These are phyloP conservation scores for Catalaphyllia jardinei DNA, from an alignment of 64 coral and sea anemone genomes.

Conservation along the genomic window DNA sequence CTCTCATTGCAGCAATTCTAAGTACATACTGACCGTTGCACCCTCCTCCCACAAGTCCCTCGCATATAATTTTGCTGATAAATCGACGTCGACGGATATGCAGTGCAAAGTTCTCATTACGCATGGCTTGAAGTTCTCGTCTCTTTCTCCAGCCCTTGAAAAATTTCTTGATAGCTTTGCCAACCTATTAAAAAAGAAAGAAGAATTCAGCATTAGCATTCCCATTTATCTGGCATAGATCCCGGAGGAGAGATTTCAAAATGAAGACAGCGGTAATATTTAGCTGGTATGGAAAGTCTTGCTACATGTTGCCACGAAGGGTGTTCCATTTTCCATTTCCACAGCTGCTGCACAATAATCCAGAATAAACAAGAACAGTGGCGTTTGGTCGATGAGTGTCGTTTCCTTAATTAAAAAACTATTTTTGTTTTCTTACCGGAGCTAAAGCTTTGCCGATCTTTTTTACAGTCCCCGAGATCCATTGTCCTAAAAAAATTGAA, in stretches of 20 bases:
- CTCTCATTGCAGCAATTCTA: background rate
- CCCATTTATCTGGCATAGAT: too few species aligned
- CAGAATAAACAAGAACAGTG: too few species aligned
- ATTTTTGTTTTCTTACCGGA: constrained; percentile 46
- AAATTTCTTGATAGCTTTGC: constrained; percentile 94
- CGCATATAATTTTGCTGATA: constrained; percentile 94
- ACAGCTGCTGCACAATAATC: too few species aligned
- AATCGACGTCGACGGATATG: constrained; percentile 87
- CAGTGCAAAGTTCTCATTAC: constrained; percentile 86
- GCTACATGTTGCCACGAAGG: too few species aligned
- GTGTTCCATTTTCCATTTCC: too few species aligned
- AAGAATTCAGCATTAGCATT: too few species aligned
- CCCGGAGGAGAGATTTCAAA: too few species aligned
- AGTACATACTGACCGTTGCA: constrained; percentile 57
- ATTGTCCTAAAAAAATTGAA: constrained; percentile 59
- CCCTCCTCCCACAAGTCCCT: constrained; percentile 89
- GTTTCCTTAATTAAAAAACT: too few species aligned
- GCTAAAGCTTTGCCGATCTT: constrained; percentile 85
- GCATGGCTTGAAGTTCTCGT: constrained; percentile 68
- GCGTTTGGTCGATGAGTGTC: too few species aligned
- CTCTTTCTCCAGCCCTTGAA: constrained; percentile 91
- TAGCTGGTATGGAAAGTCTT: too few species aligned
- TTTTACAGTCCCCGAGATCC: constrained; percentile 77
- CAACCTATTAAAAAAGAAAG: constrained; percentile 48
- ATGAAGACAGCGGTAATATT: too few species aligned